Conservation (phyloP, 2,797 vertebrate genomes). For the Todus mexicanus region DNA sequence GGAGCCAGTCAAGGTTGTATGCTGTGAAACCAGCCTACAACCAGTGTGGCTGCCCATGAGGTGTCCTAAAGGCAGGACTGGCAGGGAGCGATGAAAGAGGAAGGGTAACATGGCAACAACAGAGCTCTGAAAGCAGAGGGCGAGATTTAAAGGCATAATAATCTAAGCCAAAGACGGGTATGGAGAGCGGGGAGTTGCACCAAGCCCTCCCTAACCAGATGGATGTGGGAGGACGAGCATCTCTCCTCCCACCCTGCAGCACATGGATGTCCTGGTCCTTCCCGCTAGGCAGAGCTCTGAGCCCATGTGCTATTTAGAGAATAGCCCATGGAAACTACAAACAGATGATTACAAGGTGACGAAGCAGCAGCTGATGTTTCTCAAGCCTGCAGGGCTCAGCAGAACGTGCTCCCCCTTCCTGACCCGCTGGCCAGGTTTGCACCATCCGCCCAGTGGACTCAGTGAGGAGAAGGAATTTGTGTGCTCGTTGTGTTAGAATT, state of each 20-base stretch:
- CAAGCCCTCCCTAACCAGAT: not conserved
- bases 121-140: not conserved
- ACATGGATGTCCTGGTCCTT: not conserved
- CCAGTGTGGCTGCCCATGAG: not conserved
- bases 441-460: not conserved
- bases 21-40: not conserved
- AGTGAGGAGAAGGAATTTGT: not conserved
- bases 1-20: not conserved
- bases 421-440: not conserved
- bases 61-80: not conserved
- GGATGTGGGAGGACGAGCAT: rapidly evolving
- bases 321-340: not conserved
- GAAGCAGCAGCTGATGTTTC: slow-evolving; percentile 29
- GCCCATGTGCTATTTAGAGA: not conserved
- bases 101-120: rapidly evolving
- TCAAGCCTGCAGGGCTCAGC: rapidly evolving
- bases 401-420: rapidly evolving
- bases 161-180: not conserved
- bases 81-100: not conserved
- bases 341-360: slow-evolving; percentile 16
- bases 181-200: not conserved
- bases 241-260: not conserved
- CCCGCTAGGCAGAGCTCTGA: not conserved
- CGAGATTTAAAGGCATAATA: not conserved
- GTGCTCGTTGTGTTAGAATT: not conserved